Percentiles rank a stretch among this genome's conserved stretches.
phyloP scores from a whole-genome alignment of 2,113 vertebrate genomes.

The Pavo muticus region DNA sequence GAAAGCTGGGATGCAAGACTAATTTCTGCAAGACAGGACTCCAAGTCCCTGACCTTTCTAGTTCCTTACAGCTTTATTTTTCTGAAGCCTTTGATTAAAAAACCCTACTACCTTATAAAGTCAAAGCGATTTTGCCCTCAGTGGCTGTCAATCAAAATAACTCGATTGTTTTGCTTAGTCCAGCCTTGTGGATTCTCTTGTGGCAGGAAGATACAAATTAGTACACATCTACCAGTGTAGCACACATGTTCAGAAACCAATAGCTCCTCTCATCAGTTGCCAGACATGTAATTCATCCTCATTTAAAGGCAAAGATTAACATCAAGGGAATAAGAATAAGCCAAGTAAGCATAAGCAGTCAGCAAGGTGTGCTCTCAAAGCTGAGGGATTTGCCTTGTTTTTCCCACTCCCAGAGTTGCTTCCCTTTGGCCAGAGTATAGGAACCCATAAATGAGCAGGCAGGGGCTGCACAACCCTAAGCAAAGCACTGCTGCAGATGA shows the following conservation, averaged over 20 bases:
- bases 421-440: neutral
- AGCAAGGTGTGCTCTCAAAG: neutral
- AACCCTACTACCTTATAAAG: neutral
- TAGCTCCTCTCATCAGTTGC: conserved; percentile 43
- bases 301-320: conserved; percentile 28
- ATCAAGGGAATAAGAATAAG: conserved; percentile 30
- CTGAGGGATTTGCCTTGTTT: neutral
- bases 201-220: neutral
- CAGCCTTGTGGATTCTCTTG: neutral
- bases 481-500: neutral
- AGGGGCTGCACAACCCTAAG: neutral
- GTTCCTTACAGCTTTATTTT: neutral
- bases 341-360: conserved; percentile 18
- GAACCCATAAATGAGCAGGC: neutral
- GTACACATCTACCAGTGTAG: neutral
- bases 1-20: neutral
- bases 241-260: conserved; percentile 16
- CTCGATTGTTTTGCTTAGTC: conserved; percentile 4
- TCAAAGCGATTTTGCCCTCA: neutral
- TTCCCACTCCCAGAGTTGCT: neutral
- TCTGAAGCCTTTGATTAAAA: neutral
- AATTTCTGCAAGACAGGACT: neutral
- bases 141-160: conserved; percentile 12
- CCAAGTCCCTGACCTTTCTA: neutral
- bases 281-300: conserved; percentile 26